Evolutionary conservation across 2,797 vertebrate genomes (phyloP).

Genomic region (Tragelaphus oryx): DNA sequence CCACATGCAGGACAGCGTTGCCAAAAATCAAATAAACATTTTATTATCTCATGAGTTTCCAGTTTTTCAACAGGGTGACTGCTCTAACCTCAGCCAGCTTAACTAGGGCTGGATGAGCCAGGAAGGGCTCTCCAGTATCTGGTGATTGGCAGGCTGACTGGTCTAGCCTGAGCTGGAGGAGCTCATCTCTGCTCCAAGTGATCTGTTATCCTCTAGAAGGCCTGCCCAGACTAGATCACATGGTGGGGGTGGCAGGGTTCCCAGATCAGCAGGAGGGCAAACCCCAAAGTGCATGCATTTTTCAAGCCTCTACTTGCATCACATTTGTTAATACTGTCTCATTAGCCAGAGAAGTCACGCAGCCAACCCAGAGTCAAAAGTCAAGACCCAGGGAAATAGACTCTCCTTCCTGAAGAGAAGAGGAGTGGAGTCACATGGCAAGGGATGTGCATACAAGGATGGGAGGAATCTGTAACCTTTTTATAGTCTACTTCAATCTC

Average conservation of each 20-base stretch:
- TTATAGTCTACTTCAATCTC: neutral
- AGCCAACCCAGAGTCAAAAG: neutral
- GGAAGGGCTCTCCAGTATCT: neutral
- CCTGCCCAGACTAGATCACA: neutral
- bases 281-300: neutral
- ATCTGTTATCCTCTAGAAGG: neutral
- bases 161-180: neutral
- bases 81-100: neutral
- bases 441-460: neutral
- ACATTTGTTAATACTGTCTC: neutral
- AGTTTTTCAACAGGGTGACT: neutral
- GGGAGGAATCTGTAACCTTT: neutral
- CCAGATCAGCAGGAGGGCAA: constrained; percentile 15
- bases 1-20: neutral
- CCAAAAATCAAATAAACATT: neutral
- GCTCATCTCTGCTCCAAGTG: neutral
- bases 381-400: neutral
- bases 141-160: neutral
- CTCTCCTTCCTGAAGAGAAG: neutral
- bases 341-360: neutral
- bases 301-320: constrained; percentile 1
- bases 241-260: neutral
- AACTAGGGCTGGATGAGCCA: neutral
- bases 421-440: neutral
- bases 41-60: neutral